Evolutionary conservation across 2,888 invertebrate species (phyloP), one percentile per base, ranked within the genome.

Genomic region (Tineola bisselliella): DNA sequence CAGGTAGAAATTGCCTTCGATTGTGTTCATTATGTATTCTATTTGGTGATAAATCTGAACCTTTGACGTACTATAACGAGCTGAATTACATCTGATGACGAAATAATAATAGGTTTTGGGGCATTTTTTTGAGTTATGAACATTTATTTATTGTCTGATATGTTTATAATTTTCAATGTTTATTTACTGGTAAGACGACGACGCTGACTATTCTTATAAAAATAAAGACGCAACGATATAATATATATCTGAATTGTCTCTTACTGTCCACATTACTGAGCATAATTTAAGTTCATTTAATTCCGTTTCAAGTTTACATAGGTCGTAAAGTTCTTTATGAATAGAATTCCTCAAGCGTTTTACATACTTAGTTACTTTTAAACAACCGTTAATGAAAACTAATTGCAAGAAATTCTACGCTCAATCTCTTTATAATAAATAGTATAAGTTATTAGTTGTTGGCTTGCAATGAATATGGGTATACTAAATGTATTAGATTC

Each of bases 1-100:
- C 58, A 33, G 58, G 33, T 58, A 33, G 33, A 58, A 58, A 33
- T 58, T 58, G 58, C 15, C 31, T 33, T 33, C 58, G 33, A 33
- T 33, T 58, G 33, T 54, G 54, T 54, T 54, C 25, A 54, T 54
- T 54, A 48, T 15, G 15, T 48, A 54, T 54, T 54, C 48, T 48
- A 54, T 54, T 54, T 54, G 18, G 25, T 25, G 54, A 54, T 54
- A 54, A 48, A 48, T 48, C 13, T 48, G 48, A 5, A n/a, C 48
- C 15, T 38, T 38, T 13, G 48, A 48, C 48, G 17, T 17, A 15
- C 1, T 48, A 15, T 48, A 48, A 48, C 48, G 48, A 48, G 6
- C 4, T 48, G 48, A 10, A 10, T 48, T 48, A 48, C 15, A 10
- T 38, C 10, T 48, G 15, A 48, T 17, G 48, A 48, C 2, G 48